Evolutionary conservation across 2,888 invertebrate species (phyloP).

Genomic region (Thyatira batis): DNA sequence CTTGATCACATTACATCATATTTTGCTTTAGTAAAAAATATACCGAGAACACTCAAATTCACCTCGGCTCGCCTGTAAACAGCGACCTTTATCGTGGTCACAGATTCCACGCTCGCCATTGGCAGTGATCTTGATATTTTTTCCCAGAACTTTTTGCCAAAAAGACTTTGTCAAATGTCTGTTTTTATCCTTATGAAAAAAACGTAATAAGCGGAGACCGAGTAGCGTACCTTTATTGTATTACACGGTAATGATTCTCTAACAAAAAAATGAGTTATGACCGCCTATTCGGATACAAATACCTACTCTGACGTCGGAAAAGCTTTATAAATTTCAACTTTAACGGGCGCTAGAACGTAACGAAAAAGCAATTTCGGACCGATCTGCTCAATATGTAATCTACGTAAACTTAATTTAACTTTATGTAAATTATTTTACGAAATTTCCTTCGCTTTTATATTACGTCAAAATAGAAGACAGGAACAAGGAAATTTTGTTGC

Average conservation of each 20-base stretch:
- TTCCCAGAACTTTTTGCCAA: constrained; percentile 45
- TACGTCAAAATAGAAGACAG: neutral
- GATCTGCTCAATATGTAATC: constrained; percentile 35
- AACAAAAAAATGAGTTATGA: constrained; percentile 45
- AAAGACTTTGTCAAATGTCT: constrained; percentile 47
- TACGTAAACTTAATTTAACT: constrained; percentile 38
- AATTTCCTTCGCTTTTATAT: constrained; percentile 6
- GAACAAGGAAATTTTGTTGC: neutral
- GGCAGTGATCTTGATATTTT: constrained; percentile 76
- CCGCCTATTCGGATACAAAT: constrained; percentile 38
- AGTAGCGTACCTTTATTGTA: constrained; percentile 44
- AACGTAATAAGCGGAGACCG: constrained; percentile 42
- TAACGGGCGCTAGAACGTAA: constrained; percentile 32
- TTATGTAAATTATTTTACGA: constrained; percentile 24
- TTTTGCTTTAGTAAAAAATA: constrained; percentile 23
- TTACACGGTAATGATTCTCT: constrained; percentile 46
- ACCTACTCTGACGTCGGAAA: constrained; percentile 36
- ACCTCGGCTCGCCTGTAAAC: neutral
- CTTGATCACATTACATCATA: neutral
- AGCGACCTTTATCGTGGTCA: constrained; percentile 47
- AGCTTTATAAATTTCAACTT: constrained; percentile 37
- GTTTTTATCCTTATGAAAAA: constrained; percentile 46
- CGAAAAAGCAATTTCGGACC: constrained; percentile 37
- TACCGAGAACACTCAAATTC: constrained; percentile 14
- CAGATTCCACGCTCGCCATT: constrained; percentile 55